Conservation (phyloP, 2,113 vertebrate species). For the Toxotes jaculatrix region DNA sequence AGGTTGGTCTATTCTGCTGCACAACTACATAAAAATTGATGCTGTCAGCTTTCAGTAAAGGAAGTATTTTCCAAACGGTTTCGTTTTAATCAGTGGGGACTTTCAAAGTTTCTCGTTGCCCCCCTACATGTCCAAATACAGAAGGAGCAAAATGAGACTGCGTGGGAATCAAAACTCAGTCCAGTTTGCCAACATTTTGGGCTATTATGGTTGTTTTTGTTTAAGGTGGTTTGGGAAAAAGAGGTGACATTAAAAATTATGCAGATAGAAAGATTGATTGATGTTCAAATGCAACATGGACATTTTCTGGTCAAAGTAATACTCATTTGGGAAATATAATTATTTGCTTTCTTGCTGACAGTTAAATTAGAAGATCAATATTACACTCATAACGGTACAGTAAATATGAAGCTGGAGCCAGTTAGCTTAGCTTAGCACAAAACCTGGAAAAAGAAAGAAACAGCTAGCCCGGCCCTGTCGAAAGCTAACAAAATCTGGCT, state of each 20-base stretch:
- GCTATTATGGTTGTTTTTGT: constrained; percentile 12
- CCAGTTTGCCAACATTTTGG: neutral
- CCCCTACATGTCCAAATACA: constrained; percentile 33
- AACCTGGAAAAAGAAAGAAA: neutral
- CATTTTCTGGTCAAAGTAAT: neutral
- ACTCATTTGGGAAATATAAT: neutral
- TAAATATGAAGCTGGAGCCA: too few relatives aligned
- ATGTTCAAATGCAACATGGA: too few relatives aligned
- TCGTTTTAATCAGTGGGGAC: constrained; percentile 36
- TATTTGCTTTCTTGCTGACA: neutral
- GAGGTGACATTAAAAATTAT: neutral
- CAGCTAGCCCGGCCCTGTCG: neutral
- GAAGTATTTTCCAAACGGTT: constrained; percentile 28
- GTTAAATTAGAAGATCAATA: neutral
- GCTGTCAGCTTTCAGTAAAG: neutral
- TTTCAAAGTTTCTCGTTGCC: constrained; percentile 60
- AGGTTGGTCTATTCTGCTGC: constrained; percentile 1
- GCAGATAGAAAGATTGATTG: too few relatives aligned
- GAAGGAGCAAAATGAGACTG: constrained; percentile 30
- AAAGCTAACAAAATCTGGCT: neutral
- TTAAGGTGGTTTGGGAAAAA: neutral
- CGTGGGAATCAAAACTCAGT: constrained; percentile 22
- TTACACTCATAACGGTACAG: neutral
- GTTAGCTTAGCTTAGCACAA: neutral
- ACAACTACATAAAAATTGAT: constrained; percentile 35